Conservation (phyloP, 2,113 vertebrate species). For the Tichodroma muraria region DNA sequence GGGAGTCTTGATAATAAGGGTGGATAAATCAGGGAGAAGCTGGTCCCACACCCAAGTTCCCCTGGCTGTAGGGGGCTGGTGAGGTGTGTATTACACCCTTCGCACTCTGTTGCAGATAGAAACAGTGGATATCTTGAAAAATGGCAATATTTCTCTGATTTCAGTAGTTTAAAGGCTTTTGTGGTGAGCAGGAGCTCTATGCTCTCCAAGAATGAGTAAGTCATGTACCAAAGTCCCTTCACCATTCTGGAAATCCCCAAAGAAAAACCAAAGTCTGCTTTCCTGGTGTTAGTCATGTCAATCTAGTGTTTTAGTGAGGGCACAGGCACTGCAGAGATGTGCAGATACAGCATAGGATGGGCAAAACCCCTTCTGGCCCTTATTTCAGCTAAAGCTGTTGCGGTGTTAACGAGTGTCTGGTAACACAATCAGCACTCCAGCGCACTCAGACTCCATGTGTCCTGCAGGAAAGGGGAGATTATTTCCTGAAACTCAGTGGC, state of each 20-base stretch:
- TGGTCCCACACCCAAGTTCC: neutral
- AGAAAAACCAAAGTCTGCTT: neutral
- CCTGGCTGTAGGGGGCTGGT: neutral
- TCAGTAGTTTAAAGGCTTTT: neutral
- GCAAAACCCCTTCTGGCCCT: neutral
- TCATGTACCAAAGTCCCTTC: neutral
- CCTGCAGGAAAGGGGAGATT: neutral
- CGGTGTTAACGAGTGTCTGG: neutral
- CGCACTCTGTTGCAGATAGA: neutral
- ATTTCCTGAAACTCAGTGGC: neutral
- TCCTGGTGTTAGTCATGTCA: neutral
- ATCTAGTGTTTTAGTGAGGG: neutral
- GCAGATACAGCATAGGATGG: neutral
- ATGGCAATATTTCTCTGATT: neutral
- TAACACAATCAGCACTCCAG: neutral
- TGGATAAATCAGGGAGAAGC: neutral
- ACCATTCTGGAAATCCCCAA: conserved; percentile 4
- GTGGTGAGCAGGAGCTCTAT: neutral
- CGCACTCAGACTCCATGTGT: neutral
- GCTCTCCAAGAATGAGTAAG: neutral
- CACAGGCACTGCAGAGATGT: neutral
- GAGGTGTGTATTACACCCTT: neutral
- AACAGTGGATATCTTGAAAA: neutral
- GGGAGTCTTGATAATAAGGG: neutral
- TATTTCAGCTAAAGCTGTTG: neutral